phyloP scores from a whole-genome alignment of 2,888 invertebrate genomes.

The Brachyptera risi region DNA sequence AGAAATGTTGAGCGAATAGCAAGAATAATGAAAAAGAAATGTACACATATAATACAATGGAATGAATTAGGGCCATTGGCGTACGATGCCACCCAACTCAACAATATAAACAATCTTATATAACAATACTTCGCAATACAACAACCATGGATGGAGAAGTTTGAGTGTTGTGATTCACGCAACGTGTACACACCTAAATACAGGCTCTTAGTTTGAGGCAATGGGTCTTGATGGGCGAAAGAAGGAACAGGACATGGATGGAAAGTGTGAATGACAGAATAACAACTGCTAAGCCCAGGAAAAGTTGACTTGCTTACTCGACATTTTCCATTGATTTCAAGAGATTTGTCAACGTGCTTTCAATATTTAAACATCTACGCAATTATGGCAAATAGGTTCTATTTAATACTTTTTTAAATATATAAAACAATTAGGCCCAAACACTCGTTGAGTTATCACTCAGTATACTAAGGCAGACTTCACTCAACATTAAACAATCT shows the following conservation, averaged over 20 bases:
- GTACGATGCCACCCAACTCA: neutral
- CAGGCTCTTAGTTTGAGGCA: slow-evolving; percentile 18
- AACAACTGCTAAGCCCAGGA: slow-evolving; percentile 17
- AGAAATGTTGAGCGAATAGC: slow-evolving; percentile 31
- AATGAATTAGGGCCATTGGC: slow-evolving; percentile 31
- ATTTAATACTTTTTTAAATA: slow-evolving; percentile 22
- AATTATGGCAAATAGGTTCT: slow-evolving; percentile 29
- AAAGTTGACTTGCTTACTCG: slow-evolving; percentile 18
- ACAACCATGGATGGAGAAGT: slow-evolving; percentile 24
- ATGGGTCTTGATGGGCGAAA: neutral
- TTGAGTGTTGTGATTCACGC: slow-evolving; percentile 9
- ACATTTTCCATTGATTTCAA: slow-evolving; percentile 6
- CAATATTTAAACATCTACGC: slow-evolving; percentile 28
- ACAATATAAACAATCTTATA: slow-evolving; percentile 10
- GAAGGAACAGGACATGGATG: slow-evolving; percentile 17
- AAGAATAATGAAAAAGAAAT: slow-evolving; percentile 26
- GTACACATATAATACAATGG: slow-evolving; percentile 28
- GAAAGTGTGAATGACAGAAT: slow-evolving; percentile 18
- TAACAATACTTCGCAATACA: slow-evolving; percentile 18
- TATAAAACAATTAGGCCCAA: slow-evolving; percentile 33
- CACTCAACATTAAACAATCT: slow-evolving; percentile 31
- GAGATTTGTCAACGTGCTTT: slow-evolving; percentile 24
- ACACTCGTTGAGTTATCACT: slow-evolving; percentile 28
- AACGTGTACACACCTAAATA: slow-evolving; percentile 10
- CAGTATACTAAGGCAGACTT: slow-evolving; percentile 31